Evolutionary conservation across 1,140 invertebrate genomes (phyloP).

Genomic region (Drosophila orena): DNA sequence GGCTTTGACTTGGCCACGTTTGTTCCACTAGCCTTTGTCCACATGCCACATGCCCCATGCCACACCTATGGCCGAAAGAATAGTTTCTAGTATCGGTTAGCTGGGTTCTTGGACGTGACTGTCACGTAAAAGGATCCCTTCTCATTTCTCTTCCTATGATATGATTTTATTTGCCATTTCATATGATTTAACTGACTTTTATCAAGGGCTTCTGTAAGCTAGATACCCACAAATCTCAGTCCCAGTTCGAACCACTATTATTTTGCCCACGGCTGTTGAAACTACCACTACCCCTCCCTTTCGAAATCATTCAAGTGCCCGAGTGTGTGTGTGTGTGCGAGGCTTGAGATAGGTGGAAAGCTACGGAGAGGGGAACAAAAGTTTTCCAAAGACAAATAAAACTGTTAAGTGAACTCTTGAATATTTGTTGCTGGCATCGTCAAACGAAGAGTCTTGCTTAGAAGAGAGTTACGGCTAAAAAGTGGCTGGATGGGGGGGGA

Average conservation of each 20-base stretch:
- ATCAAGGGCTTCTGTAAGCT: too few species aligned
- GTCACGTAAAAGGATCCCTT: neutral
- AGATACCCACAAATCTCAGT: neutral
- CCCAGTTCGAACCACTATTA: neutral
- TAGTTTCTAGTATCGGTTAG: neutral
- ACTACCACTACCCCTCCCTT: neutral
- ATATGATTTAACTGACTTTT: too few species aligned
- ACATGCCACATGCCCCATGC: conserved; percentile 41
- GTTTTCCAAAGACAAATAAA: conserved; percentile 80
- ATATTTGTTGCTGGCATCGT: conserved; percentile 56
- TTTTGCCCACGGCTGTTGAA: neutral
- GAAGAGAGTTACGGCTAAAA: conserved; percentile 8
- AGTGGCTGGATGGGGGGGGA: conserved; percentile 45
- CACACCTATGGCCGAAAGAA: neutral
- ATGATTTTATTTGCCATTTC: neutral
- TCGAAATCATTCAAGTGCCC: conserved; percentile 56
- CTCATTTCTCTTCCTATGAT: neutral
- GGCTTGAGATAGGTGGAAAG: conserved; percentile 5
- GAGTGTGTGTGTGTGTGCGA: conserved; percentile 15
- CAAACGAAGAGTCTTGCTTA: conserved; percentile 36
- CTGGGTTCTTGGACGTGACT: neutral
- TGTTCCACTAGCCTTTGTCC: conserved; percentile 67
- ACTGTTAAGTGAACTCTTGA: conserved; percentile 81
- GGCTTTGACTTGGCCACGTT: conserved; percentile 64
- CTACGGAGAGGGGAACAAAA: conserved; percentile 43